Conservation (phyloP, 2,888 invertebrate genomes). For the Eupithecia inturbata region DNA sequence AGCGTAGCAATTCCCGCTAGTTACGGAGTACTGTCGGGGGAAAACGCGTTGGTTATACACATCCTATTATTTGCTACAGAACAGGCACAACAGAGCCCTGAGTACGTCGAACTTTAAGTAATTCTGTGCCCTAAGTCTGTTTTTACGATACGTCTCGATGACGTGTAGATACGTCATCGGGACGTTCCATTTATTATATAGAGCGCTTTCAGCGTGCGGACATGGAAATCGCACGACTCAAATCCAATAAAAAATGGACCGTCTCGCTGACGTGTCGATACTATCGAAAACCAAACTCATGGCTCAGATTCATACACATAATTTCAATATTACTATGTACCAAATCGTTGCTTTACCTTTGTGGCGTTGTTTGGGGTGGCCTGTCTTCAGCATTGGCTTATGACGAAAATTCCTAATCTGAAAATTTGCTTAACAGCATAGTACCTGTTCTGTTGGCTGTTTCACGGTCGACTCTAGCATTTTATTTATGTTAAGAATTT, state of each 20-base stretch:
- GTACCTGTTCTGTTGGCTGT: neutral
- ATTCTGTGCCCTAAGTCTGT: neutral
- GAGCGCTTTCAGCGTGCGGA: neutral
- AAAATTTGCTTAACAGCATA: neutral
- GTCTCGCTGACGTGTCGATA: too few relatives aligned
- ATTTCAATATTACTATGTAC: too few relatives aligned
- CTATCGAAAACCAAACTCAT: too few relatives aligned
- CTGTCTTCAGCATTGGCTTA: neutral
- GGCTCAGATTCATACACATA: too few relatives aligned
- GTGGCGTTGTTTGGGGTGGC: too few relatives aligned
- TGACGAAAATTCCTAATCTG: too few relatives aligned
- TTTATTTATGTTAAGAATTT: neutral
- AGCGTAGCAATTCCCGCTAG: conserved; percentile 78
- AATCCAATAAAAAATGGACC: neutral
- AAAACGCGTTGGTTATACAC: conserved; percentile 14
- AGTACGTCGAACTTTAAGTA: neutral
- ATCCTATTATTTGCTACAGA: neutral
- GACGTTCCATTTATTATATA: neutral
- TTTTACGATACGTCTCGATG: too few relatives aligned
- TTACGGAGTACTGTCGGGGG: conserved; percentile 55
- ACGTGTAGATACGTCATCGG: too few relatives aligned
- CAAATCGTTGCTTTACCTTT: too few relatives aligned
- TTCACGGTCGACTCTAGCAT: neutral
- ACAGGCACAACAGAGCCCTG: neutral
- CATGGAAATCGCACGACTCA: neutral